phyloP scores from a whole-genome alignment of 2,888 invertebrate genomes.

The Amorpha juglandis region DNA sequence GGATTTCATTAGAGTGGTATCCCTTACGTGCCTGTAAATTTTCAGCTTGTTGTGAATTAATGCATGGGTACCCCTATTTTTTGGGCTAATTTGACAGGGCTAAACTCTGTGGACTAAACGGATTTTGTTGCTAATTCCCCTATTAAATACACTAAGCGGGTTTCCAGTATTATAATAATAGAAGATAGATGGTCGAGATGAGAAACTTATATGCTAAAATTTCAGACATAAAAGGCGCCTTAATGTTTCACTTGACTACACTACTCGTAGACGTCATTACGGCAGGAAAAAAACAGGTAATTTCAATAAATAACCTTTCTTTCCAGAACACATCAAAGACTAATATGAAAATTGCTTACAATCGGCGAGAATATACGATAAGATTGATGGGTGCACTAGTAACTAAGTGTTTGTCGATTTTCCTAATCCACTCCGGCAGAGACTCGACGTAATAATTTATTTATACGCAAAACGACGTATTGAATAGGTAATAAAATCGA shows the following conservation, averaged over 20 bases:
- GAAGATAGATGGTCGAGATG: too few relatives aligned
- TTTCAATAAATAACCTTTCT: neutral
- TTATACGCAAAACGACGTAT: conserved; percentile 6
- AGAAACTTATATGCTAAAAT: neutral
- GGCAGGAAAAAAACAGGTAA: neutral
- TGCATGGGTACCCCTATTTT: too few relatives aligned
- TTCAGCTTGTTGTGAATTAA: too few relatives aligned
- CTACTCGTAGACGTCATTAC: too few relatives aligned
- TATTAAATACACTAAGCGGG: too few relatives aligned
- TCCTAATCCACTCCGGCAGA: neutral
- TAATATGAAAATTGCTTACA: conserved; percentile 19
- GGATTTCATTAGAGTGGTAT: too few relatives aligned
- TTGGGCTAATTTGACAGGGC: too few relatives aligned
- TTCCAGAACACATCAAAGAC: conserved; percentile 13
- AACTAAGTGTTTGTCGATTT: conserved; percentile 14
- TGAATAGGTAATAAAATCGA: neutral
- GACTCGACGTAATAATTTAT: conserved; percentile 14
- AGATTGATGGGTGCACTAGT: conserved; percentile 14
- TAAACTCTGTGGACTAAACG: too few relatives aligned
- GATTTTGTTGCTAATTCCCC: too few relatives aligned
- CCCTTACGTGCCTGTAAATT: too few relatives aligned
- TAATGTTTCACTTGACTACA: neutral
- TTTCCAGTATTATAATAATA: too few relatives aligned
- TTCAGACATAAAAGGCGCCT: neutral
- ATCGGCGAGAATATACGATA: conserved; percentile 10